A percentile compares a stretch with the other conserved stretches of the same genome.
Evolutionary conservation across 1,140 invertebrate genomes (phyloP).

Genomic region (Bombus sylvicola): DNA sequence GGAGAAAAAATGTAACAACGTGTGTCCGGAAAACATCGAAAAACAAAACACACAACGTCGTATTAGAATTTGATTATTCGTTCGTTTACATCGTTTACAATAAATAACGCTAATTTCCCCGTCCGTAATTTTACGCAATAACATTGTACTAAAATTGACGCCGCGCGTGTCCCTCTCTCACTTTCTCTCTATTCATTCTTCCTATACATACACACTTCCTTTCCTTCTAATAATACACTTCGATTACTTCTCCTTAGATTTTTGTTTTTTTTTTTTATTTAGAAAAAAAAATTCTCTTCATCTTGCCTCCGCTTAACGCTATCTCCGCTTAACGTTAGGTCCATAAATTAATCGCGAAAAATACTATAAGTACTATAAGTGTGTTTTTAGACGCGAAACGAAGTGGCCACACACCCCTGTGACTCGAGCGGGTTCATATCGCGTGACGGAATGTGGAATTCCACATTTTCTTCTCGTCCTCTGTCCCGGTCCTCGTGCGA

Average conservation of each 20-base stretch:
- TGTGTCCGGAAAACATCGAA: constrained; percentile 13
- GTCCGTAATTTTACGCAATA: constrained; percentile 44
- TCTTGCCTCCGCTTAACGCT: background rate
- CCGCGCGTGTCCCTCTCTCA: constrained; percentile 33
- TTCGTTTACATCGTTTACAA: constrained; percentile 51
- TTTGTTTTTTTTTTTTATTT: constrained; percentile 3
- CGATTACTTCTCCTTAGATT: background rate
- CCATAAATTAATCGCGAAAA: constrained; percentile 78
- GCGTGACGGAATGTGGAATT: constrained; percentile 38
- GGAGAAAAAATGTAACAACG: constrained; percentile 33
- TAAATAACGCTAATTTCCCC: constrained; percentile 52
- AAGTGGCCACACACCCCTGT: constrained; percentile 49
- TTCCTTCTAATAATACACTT: background rate
- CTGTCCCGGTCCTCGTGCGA: constrained; percentile 41
- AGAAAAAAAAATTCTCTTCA: constrained; percentile 17
- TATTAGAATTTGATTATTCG: constrained; percentile 51
- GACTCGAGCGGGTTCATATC: constrained; percentile 41
- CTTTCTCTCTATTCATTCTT: background rate
- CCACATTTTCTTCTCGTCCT: constrained; percentile 42
- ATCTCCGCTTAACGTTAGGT: constrained; percentile 40
- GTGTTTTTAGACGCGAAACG: constrained; percentile 56
- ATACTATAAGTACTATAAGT: constrained; percentile 78
- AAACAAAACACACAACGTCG: constrained; percentile 46
- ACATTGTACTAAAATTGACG: constrained; percentile 64
- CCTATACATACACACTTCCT: background rate